These are phyloP conservation scores for Resseliella maxima DNA, from an alignment of 2,888 invertebrate species.

Conservation along the genomic window DNA sequence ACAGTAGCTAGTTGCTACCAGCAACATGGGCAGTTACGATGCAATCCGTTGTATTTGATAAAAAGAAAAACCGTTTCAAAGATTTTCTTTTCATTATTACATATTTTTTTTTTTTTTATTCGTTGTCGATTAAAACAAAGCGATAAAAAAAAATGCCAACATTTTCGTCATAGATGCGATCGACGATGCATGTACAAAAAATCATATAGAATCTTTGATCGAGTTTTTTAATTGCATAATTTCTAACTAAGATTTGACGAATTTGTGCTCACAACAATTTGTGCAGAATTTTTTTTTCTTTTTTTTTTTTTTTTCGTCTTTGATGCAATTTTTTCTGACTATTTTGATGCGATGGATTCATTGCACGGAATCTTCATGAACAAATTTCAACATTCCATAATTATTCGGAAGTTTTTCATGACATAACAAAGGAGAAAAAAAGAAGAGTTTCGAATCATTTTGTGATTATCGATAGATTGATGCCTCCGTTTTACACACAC, in stretches of 20 bases:
- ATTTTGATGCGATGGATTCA: background rate
- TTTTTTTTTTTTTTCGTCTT: background rate
- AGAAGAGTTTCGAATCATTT: background rate
- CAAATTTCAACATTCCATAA: constrained; percentile 42
- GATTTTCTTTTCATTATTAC: constrained; percentile 26
- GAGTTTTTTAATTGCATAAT: background rate
- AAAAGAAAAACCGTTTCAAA: background rate
- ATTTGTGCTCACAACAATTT: constrained; percentile 25
- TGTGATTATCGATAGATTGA: constrained; percentile 33
- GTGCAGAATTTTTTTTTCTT: background rate
- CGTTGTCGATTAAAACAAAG: background rate
- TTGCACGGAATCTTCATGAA: background rate
- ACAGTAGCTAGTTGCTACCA: background rate
- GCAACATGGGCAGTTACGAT: background rate
- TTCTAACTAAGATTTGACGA: constrained; percentile 15
- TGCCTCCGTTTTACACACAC: background rate
- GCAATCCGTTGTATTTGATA: background rate
- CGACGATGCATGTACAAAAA: background rate
- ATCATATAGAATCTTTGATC: background rate
- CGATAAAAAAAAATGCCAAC: constrained; percentile 15
- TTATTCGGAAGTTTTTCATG: constrained; percentile 54
- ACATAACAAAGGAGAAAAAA: background rate
- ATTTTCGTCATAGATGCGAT: background rate
- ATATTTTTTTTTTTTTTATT: background rate
- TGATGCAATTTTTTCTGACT: background rate